Conservation (phyloP, 1,140 invertebrate genomes). For the Ceratoteleas bidentatus region DNA sequence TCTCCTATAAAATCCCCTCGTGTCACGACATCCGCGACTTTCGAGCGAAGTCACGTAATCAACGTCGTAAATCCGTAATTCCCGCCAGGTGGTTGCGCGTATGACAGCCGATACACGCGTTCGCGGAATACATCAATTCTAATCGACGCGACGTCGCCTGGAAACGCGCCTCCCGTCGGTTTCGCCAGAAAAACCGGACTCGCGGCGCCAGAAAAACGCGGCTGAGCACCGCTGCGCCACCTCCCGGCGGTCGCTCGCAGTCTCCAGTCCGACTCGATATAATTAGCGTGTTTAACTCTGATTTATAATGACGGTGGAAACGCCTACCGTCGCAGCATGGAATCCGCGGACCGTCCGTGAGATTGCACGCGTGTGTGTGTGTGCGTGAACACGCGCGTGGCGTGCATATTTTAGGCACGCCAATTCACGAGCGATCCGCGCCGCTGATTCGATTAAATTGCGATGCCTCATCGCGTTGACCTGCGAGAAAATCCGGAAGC, state of each 20-base stretch:
- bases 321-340: slow-evolving; percentile 72
- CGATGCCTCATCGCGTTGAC: slow-evolving; percentile 37
- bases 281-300: slow-evolving; percentile 79
- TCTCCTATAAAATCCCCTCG: too few species aligned
- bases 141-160: too few species aligned
- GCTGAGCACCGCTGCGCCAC: slow-evolving; percentile 44
- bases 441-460: slow-evolving; percentile 54
- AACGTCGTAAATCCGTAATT: too few species aligned
- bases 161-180: too few species aligned
- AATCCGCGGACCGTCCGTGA: slow-evolving; percentile 26
- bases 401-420: slow-evolving; percentile 69
- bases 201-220: not conserved
- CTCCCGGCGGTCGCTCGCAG: slow-evolving; percentile 35
- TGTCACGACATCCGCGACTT: too few species aligned
- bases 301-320: slow-evolving; percentile 78
- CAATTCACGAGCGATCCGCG: slow-evolving; percentile 45
- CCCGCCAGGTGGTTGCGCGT: too few species aligned
- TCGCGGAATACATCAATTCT: too few species aligned
- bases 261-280: slow-evolving; percentile 69
- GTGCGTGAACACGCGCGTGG: slow-evolving; percentile 48
- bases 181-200: too few species aligned
- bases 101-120: too few species aligned
- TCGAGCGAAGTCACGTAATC: too few species aligned
- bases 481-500: slow-evolving; percentile 14
- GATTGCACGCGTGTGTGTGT: slow-evolving; percentile 9